A percentile compares a stretch with the other conserved stretches of the same genome.
Conservation (phyloP, 2,888 invertebrate genomes). For the Eristalinus aeneus region DNA sequence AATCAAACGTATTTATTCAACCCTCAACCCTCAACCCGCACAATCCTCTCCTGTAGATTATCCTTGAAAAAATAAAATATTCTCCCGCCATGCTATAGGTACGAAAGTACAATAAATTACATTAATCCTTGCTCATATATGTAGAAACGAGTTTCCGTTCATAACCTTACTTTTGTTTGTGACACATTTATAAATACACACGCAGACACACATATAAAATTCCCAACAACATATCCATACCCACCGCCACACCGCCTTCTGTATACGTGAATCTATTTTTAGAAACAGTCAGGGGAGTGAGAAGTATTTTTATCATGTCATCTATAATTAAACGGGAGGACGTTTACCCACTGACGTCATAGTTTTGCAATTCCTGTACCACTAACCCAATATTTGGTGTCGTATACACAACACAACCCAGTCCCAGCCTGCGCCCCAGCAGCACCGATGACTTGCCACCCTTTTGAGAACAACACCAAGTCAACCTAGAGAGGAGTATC, state of each 20-base stretch:
- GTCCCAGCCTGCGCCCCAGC: conserved; percentile 41
- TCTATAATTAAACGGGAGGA: conserved; percentile 72
- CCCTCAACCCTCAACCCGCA: not conserved
- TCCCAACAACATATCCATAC: not conserved
- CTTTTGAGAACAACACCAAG: not conserved
- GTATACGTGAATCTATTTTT: conserved; percentile 53
- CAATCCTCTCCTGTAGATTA: not conserved
- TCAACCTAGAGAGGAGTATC: not conserved
- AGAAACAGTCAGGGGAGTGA: conserved; percentile 46
- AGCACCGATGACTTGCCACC: conserved; percentile 17
- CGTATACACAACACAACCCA: conserved; percentile 62
- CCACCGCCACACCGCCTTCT: not conserved
- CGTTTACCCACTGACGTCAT: conserved; percentile 76
- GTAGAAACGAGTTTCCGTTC: conserved; percentile 58
- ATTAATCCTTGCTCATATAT: conserved; percentile 51
- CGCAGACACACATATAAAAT: not conserved
- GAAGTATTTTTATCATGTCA: conserved; percentile 63
- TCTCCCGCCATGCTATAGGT: conserved; percentile 23
- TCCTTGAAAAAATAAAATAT: conserved; percentile 40
- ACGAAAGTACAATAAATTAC: conserved; percentile 56
- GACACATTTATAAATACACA: conserved; percentile 23
- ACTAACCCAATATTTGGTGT: conserved; percentile 72
- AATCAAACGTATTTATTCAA: not conserved
- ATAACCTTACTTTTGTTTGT: conserved; percentile 52
- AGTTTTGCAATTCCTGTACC: conserved; percentile 72